Evolutionary conservation across 2,888 invertebrate species (phyloP).

Genomic region (Drosophila barbarae): DNA sequence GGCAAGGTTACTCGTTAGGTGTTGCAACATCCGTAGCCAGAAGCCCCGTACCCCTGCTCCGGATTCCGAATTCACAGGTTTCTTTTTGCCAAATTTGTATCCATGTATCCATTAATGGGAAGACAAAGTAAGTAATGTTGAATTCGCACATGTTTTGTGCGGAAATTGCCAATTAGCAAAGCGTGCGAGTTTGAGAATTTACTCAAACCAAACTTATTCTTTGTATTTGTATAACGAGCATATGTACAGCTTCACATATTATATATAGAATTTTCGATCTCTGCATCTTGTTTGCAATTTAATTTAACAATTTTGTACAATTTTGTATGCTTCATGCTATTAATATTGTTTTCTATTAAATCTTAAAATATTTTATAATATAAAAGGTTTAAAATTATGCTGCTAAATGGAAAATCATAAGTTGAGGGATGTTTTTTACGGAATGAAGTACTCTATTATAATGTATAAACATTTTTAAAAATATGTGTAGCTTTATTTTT

Average conservation of each 20-base stretch:
- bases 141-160: constrained; percentile 51
- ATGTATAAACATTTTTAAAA: neutral
- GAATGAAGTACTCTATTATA: too few relatives aligned
- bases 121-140: constrained; percentile 32
- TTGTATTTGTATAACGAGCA: too few relatives aligned
- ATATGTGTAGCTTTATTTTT: too few relatives aligned
- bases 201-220: neutral
- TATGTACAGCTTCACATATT: too few relatives aligned
- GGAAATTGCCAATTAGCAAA: constrained; percentile 62
- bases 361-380: neutral
- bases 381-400: neutral
- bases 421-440: too few relatives aligned
- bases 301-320: too few relatives aligned
- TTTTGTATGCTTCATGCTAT: neutral
- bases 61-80: neutral
- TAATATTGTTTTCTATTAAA: neutral
- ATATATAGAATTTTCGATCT: neutral
- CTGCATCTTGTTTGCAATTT: too few relatives aligned
- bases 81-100: constrained; percentile 10
- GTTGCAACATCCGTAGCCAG: constrained; percentile 1
- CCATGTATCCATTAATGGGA: constrained; percentile 47
- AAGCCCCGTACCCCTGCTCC: neutral
- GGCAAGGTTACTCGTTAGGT: constrained; percentile 14
- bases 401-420: too few relatives aligned
- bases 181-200: constrained; percentile 9